These are phyloP conservation scores for Osmerus mordax DNA, from an alignment of 2,113 vertebrate genomes.

Conservation along the genomic window DNA sequence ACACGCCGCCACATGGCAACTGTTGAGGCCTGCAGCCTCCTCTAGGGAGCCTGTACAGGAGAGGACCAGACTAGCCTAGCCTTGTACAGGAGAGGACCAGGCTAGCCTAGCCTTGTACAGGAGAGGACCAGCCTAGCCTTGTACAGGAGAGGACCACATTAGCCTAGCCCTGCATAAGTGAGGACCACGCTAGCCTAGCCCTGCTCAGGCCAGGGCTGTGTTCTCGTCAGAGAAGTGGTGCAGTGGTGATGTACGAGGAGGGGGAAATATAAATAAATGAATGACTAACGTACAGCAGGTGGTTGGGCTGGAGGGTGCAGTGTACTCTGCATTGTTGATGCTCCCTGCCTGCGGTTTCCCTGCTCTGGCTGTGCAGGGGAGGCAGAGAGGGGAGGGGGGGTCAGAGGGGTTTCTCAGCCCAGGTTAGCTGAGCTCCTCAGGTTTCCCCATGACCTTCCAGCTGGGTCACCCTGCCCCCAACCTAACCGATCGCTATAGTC, in stretches of 20 bases:
- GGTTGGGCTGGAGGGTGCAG: conserved; percentile 1
- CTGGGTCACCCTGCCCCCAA: neutral
- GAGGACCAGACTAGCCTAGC: too few species aligned
- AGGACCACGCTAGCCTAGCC: too few species aligned
- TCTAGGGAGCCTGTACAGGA: conserved; percentile 24
- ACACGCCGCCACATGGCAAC: conserved; percentile 13
- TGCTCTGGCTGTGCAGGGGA: neutral
- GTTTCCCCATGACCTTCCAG: conserved; percentile 3
- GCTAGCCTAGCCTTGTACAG: too few species aligned
- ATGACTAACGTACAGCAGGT: conserved; percentile 28
- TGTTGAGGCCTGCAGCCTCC: conserved; percentile 14
- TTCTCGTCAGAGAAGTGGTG: neutral
- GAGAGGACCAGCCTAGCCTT: too few species aligned
- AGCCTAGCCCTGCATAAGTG: too few species aligned
- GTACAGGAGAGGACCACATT: too few species aligned
- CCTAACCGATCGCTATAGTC: neutral
- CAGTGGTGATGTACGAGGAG: neutral
- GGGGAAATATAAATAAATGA: neutral
- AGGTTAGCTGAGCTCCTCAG: neutral
- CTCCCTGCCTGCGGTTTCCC: neutral
- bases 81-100: too few species aligned
- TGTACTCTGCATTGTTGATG: neutral
- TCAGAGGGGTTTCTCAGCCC: neutral
- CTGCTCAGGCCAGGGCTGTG: too few species aligned
- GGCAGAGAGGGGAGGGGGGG: neutral